These are phyloP conservation scores for Venustaconcha ellipsiformis DNA, from an alignment of 1,140 invertebrate species.

Conservation along the genomic window DNA sequence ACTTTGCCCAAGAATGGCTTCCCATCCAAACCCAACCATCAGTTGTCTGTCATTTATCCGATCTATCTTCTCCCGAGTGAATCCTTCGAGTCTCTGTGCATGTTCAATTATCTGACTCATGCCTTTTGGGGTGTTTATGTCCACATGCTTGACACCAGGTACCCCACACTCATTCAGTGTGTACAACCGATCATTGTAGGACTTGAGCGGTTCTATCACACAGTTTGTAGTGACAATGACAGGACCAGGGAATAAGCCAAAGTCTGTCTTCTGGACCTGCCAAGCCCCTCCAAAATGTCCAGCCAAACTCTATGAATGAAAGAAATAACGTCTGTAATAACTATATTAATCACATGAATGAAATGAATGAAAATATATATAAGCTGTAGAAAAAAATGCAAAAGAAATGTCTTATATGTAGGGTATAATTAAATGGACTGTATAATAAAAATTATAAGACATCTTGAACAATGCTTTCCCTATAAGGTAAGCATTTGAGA, in stretches of 20 bases:
- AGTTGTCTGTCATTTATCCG: conserved; percentile 16
- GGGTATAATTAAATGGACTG: no score
- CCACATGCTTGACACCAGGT: conserved; percentile 39
- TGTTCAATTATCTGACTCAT: conserved; percentile 24
- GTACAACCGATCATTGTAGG: conserved; percentile 42
- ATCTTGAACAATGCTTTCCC: no score
- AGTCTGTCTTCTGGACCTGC: conserved; percentile 48
- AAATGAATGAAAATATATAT: not conserved
- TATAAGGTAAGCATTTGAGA: no score
- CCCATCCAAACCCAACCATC: conserved; percentile 44
- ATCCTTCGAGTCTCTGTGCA: conserved; percentile 24
- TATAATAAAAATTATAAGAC: no score
- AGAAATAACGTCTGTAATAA: no score
- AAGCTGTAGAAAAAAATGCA: not conserved
- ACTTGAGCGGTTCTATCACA: conserved; percentile 45
- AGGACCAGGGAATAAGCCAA: conserved; percentile 44
- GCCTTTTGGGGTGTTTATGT: conserved; percentile 28
- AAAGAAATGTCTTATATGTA: not conserved
- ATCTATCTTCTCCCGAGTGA: conserved; percentile 9
- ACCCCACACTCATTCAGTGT: conserved; percentile 44
- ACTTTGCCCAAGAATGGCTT: conserved; percentile 40
- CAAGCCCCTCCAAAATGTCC: conserved; percentile 49
- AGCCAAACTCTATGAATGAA: conserved; percentile 29
- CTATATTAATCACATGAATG: not conserved
- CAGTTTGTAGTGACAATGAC: conserved; percentile 50